These are phyloP conservation scores for Sinelater perroti DNA, from an alignment of 2,888 invertebrate species.

Conservation along the genomic window DNA sequence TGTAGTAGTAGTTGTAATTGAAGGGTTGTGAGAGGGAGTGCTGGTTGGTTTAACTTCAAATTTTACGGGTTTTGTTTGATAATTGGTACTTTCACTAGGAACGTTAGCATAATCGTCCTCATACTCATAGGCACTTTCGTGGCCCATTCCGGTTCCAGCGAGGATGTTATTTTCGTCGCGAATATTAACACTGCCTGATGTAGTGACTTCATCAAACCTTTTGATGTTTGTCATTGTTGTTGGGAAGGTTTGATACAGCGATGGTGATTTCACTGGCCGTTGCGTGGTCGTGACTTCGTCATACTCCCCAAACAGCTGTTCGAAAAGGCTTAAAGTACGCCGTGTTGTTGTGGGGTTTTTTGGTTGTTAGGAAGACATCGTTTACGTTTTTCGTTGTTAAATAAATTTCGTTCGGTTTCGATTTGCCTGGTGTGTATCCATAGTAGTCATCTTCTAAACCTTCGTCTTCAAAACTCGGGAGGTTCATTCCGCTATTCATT, in stretches of 20 bases:
- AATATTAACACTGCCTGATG: slow-evolving; percentile 27
- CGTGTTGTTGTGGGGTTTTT: slow-evolving; percentile 55
- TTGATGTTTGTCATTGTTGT: slow-evolving; percentile 42
- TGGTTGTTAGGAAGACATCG: slow-evolving; percentile 40
- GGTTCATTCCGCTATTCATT: slow-evolving; percentile 53
- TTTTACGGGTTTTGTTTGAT: slow-evolving; percentile 48
- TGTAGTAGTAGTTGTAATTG: slow-evolving; percentile 37
- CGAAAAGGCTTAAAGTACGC: slow-evolving; percentile 57
- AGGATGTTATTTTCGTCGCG: slow-evolving; percentile 44
- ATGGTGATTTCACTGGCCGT: slow-evolving; percentile 37
- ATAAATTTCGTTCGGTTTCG: slow-evolving; percentile 45
- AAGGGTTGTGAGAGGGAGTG: slow-evolving; percentile 19
- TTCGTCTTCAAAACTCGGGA: slow-evolving; percentile 54
- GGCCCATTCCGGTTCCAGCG: slow-evolving; percentile 48
- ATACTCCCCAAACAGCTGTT: slow-evolving; percentile 60
- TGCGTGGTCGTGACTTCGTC: slow-evolving; percentile 50
- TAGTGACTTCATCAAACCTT: slow-evolving; percentile 34
- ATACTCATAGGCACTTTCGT: slow-evolving; percentile 52
- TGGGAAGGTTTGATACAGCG: slow-evolving; percentile 46
- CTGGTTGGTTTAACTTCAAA: slow-evolving; percentile 29
- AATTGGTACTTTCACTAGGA: slow-evolving; percentile 48
- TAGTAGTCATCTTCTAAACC: too few species aligned
- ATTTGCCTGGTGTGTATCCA: slow-evolving; percentile 11
- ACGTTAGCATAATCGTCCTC: slow-evolving; percentile 48
- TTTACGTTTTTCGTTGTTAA: slow-evolving; percentile 48